A percentile compares a stretch with the other conserved stretches of the same genome.
These are phyloP conservation scores for Fopius arisanus DNA, from an alignment of 1,140 invertebrate genomes.

Conservation along the genomic window DNA sequence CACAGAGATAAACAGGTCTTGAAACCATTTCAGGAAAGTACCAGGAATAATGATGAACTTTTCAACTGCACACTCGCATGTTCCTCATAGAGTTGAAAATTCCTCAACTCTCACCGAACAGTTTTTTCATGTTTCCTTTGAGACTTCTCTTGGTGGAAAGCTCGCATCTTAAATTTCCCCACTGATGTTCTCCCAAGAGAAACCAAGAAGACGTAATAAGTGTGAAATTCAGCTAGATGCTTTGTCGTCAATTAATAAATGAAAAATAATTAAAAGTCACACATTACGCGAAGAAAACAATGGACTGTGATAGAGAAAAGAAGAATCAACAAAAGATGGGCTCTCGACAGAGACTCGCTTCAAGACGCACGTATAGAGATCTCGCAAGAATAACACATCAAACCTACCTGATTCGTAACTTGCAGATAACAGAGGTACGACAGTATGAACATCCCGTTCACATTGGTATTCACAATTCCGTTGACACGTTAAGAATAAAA, in stretches of 20 bases:
- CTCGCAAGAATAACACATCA: not conserved
- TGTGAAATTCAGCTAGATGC: not conserved
- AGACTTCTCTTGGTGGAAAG: not conserved
- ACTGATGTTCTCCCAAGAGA: not conserved
- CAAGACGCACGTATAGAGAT: not conserved
- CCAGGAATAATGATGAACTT: not conserved
- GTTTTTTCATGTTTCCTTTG: not conserved
- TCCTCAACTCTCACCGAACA: not conserved
- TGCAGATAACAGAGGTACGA: constrained; percentile 6
- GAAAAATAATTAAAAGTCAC: not conserved
- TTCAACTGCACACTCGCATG: not conserved
- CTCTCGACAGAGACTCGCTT: not conserved
- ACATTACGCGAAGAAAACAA: not conserved
- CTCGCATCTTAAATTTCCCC: not conserved
- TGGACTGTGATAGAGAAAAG: not conserved
- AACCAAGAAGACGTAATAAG: not conserved
- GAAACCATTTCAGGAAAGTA: not conserved
- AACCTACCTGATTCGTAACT: not conserved
- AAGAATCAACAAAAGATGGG: not conserved
- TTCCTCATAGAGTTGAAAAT: not conserved
- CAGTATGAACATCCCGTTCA: not conserved
- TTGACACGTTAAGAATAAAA: not conserved
- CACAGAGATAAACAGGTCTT: not conserved
- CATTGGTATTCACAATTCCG: constrained; percentile 4
- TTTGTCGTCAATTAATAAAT: not conserved